Base-by-base conservation (phyloP, 2,888 invertebrate genomes). In the Cryptus armator region DNA sequence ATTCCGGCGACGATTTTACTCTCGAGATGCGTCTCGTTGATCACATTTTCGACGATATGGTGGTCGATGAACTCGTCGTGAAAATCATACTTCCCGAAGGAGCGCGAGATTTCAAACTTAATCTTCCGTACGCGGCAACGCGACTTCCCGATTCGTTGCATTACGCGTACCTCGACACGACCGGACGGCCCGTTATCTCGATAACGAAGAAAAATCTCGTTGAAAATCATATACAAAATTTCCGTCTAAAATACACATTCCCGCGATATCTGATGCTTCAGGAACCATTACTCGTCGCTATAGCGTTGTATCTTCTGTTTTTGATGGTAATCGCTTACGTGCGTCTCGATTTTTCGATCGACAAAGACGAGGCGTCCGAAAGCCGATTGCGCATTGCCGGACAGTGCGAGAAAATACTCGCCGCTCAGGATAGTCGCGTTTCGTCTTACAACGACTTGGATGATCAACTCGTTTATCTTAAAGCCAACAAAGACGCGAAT, bases 41-140 rank as follows among this genome's bases (percentile, higher is more conserved):
- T 94, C 99, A 99, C 92, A 96, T 99, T 64, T 99, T 97, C 94
- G 99, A 99, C 94, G 99, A 99, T 90, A 98, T 99, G 97, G 96
- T 97, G 74, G 96, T 99, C 72, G 99, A 99, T 91, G 97, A 99
- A 90, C 94, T 98, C 46, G 95, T 96, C 46, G 96, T 99, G 0
- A 97, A 97, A 92, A 96, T 99, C 74, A 98, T 99, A 90, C 95
- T 99, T 83, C 99, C 99, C 0, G 99, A 99, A 94, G 98, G 99
- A 53, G 96, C 97, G 12, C 95, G 96, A n/a, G 96, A 97, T 91
- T 96, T 98, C 74, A 96, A 97, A 90, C 92, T 99, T 0, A 96
- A 95, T 77, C 95, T 98, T 2, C 99, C 99, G 0, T 99, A 97
- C 94, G 93, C 96, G 9, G 97, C 98, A 0, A 95, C 96, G 24